A percentile compares a stretch with the other conserved stretches of the same genome.
phyloP scores from a whole-genome alignment of 2,797 vertebrate species.

The Coranthus polyacanthus region DNA sequence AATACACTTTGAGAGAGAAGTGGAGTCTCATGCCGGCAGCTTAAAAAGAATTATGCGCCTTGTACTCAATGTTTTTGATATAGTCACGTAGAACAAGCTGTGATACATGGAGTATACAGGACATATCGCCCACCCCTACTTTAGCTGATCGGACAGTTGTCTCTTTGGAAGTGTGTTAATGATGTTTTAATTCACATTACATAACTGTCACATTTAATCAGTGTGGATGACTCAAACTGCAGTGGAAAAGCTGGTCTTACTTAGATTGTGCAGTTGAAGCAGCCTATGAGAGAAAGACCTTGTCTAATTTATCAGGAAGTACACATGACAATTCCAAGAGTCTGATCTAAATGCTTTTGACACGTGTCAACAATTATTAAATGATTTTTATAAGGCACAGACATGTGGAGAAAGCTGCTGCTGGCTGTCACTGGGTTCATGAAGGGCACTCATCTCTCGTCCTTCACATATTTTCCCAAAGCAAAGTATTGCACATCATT shows the following conservation, averaged over 20 bases:
- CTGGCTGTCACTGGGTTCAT: conserved; percentile 13
- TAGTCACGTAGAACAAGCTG: too few species aligned
- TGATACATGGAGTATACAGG: too few species aligned
- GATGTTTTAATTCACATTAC: too few species aligned
- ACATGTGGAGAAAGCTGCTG: too few species aligned
- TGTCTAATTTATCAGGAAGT: background rate
- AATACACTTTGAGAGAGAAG: too few species aligned
- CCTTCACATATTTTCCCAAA: background rate
- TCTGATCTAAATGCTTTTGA: conserved; percentile 43
- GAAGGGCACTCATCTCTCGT: conserved; percentile 12
- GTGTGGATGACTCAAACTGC: conserved; percentile 4
- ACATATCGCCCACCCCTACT: too few species aligned
- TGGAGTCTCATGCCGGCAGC: too few species aligned
- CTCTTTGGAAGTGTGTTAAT: conserved; percentile 10
- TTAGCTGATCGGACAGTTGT: background rate
- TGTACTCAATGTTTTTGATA: too few species aligned
- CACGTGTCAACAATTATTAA: conserved; percentile 24
- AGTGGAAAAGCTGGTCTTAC: background rate
- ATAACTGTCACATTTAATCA: conserved; percentile 28
- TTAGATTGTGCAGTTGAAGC: background rate
- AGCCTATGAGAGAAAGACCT: conserved; percentile 4
- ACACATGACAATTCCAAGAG: conserved; percentile 5
- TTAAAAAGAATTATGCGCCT: too few species aligned
- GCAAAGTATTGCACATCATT: background rate
- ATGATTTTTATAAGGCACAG: conserved; percentile 18